phyloP scores from a whole-genome alignment of 2,888 invertebrate species.

The Sabatieria punctata region DNA sequence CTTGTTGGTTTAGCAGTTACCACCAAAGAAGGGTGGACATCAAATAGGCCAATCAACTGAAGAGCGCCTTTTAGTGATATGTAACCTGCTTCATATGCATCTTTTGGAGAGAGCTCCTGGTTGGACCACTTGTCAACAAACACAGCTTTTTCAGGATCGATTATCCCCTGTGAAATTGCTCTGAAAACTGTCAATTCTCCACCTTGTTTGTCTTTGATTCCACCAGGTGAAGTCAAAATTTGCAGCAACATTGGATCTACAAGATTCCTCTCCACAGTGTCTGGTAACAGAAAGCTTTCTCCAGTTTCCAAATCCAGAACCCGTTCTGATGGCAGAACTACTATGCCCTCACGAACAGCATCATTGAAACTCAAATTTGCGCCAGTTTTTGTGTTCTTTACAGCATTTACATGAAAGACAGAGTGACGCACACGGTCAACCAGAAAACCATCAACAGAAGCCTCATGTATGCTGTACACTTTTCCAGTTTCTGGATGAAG shows the following conservation, averaged over 20 bases:
- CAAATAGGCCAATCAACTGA: conserved; percentile 60
- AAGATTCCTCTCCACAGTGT: conserved; percentile 33
- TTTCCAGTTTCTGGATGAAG: conserved; percentile 41
- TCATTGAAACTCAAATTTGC: conserved; percentile 67
- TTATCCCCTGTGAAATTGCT: conserved; percentile 63
- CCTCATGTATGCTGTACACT: conserved; percentile 58
- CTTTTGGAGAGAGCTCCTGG: conserved; percentile 56
- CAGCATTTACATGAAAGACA: conserved; percentile 77
- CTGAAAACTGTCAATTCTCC: conserved; percentile 56
- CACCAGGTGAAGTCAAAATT: conserved; percentile 63
- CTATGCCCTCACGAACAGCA: conserved; percentile 55
- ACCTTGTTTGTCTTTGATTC: conserved; percentile 49
- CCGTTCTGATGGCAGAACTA: conserved; percentile 46
- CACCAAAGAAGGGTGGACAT: conserved; percentile 42
- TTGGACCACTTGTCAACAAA: conserved; percentile 21
- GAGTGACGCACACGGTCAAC: conserved; percentile 68
- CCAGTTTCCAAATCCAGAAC: conserved; percentile 22
- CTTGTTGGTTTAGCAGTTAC: conserved; percentile 51
- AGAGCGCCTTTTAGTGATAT: conserved; percentile 74
- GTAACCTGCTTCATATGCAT: conserved; percentile 64
- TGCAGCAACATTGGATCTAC: conserved; percentile 40
- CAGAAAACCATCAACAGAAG: conserved; percentile 70
- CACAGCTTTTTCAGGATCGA: conserved; percentile 66
- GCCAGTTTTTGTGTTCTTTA: conserved; percentile 60
- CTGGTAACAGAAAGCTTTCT: conserved; percentile 19